phyloP scores from a whole-genome alignment of 1,140 invertebrate species.

The Caerostris darwini region DNA sequence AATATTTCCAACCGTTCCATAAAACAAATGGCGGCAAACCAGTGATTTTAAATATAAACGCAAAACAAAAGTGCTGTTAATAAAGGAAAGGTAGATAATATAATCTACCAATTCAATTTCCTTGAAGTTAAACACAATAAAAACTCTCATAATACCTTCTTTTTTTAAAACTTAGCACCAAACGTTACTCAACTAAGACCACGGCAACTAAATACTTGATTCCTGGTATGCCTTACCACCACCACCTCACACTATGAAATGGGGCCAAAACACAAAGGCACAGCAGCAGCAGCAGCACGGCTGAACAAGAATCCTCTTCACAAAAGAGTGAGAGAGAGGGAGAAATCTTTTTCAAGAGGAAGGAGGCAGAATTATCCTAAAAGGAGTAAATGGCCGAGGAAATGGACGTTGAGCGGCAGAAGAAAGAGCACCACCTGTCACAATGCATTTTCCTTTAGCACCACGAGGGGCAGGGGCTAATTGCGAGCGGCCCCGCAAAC shows the following conservation, averaged over 20 bases:
- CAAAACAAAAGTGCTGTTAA: too few species aligned
- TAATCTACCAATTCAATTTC: too few species aligned
- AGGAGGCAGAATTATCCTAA: constrained; percentile 65
- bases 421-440: constrained; percentile 73
- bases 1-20: too few species aligned
- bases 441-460: constrained; percentile 76
- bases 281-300: too few species aligned
- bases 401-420: constrained; percentile 71
- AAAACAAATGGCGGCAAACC: too few species aligned
- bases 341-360: constrained; percentile 9
- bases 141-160: too few species aligned
- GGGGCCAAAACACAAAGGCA: not conserved
- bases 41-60: too few species aligned
- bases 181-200: too few species aligned
- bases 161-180: too few species aligned
- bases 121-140: too few species aligned
- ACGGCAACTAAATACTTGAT: too few species aligned
- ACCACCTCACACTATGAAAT: not conserved
- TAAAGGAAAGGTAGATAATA: too few species aligned
- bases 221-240: not conserved
- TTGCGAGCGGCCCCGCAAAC: constrained; percentile 70
- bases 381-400: constrained; percentile 75
- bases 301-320: not conserved
- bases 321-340: not conserved
- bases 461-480: constrained; percentile 70